Percentiles rank a stretch among this genome's conserved stretches.
Evolutionary conservation across 2,888 invertebrate species (phyloP).

Genomic region (Aporophyla lueneburgensis): DNA sequence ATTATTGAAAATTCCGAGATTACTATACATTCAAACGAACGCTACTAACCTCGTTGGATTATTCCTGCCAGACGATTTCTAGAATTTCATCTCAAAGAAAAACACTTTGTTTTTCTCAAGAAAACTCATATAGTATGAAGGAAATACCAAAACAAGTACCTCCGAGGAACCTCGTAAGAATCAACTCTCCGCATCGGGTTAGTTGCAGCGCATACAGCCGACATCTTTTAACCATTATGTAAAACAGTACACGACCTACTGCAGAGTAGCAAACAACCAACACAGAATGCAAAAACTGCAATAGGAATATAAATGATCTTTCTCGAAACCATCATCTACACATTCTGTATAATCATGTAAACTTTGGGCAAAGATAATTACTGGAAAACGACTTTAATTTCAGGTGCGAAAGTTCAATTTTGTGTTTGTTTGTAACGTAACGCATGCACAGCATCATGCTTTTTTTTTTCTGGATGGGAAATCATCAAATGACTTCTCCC

Average conservation of each 20-base stretch:
- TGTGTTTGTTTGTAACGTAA: no score
- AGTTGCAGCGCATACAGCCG: conserved; percentile 31
- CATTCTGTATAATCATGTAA: no score
- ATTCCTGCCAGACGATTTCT: not conserved
- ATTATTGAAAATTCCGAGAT: not conserved
- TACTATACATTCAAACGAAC: not conserved
- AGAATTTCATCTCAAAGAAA: not conserved
- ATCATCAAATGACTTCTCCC: no score
- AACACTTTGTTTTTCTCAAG: conserved; percentile 18
- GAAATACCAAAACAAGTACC: conserved; percentile 31
- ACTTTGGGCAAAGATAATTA: no score
- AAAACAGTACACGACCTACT: conserved; percentile 29
- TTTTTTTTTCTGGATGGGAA: no score
- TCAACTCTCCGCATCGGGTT: conserved; percentile 32
- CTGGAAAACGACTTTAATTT: no score
- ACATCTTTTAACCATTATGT: conserved; percentile 52
- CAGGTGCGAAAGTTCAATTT: no score
- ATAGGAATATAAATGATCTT: not conserved
- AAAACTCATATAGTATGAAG: conserved; percentile 8
- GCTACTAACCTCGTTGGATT: not conserved
- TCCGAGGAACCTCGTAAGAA: conserved; percentile 46
- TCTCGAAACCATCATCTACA: no score
- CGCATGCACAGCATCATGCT: no score
- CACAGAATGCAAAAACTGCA: conserved; percentile 5
- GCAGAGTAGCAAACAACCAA: conserved; percentile 36